Evolutionary conservation across 2,113 vertebrate species (phyloP).

Genomic region (Neopipo cinnamomea): DNA sequence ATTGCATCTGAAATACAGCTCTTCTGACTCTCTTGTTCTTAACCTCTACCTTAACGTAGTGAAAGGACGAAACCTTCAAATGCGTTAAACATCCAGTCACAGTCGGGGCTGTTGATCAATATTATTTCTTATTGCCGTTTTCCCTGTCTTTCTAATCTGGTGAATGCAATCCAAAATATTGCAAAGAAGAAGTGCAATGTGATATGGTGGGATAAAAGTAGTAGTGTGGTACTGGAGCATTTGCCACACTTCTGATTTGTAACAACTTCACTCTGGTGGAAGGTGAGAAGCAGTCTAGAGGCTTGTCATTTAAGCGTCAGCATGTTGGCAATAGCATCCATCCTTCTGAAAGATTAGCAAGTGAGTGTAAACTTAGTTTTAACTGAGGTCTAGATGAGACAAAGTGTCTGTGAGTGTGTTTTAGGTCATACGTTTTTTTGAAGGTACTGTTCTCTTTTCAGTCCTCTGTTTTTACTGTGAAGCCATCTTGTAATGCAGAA

Average conservation of each 20-base stretch:
- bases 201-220: neutral
- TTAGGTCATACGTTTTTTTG: neutral
- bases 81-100: neutral
- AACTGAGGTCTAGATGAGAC: neutral
- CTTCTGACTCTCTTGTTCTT: neutral
- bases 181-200: neutral
- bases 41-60: neutral
- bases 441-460: neutral
- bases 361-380: neutral
- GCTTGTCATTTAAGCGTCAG: neutral
- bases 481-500: neutral
- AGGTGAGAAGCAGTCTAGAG: neutral
- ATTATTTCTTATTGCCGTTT: neutral
- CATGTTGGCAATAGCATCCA: neutral
- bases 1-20: neutral
- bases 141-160: neutral
- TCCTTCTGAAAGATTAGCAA: neutral
- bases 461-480: neutral
- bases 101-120: neutral
- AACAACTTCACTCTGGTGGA: accelerated
- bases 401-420: neutral
- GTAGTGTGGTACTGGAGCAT: neutral
- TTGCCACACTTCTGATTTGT: neutral
- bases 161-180: neutral
- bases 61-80: neutral